phyloP scores from a whole-genome alignment of 2,113 vertebrate species.

The Apteryx mantelli region DNA sequence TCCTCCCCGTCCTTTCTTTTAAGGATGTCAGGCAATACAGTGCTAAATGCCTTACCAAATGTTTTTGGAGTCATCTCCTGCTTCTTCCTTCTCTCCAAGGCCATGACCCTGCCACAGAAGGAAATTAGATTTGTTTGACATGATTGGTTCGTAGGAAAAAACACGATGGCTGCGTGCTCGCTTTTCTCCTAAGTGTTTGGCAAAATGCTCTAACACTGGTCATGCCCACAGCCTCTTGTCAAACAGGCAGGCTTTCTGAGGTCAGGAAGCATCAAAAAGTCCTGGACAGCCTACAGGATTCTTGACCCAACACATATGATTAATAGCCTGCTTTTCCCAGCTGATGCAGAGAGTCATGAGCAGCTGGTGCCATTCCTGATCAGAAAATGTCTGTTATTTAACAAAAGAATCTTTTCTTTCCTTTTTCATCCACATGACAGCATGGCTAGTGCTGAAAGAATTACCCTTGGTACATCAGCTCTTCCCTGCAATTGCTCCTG shows the following conservation, averaged over 20 bases:
- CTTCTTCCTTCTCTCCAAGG: background rate
- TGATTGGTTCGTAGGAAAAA: background rate
- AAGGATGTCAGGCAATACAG: background rate
- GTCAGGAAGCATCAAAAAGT: background rate
- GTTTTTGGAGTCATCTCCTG: background rate
- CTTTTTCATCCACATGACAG: background rate
- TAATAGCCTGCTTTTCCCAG: background rate
- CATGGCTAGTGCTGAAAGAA: background rate
- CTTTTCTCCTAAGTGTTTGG: background rate
- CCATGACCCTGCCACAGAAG: background rate
- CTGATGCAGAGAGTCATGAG: background rate
- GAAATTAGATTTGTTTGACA: constrained; percentile 18
- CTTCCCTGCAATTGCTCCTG: background rate
- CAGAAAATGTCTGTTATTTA: background rate
- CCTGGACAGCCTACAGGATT: background rate
- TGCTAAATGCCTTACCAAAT: constrained; percentile 5
- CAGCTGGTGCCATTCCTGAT: background rate
- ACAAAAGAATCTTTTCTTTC: background rate
- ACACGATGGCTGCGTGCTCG: background rate
- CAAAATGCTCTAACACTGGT: background rate
- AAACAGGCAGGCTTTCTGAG: background rate
- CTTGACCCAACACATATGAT: background rate
- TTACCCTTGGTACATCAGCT: background rate
- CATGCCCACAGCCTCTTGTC: background rate
- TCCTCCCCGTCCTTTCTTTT: background rate